phyloP scores from a whole-genome alignment of 2,888 invertebrate genomes.

The Catocala fraxini region DNA sequence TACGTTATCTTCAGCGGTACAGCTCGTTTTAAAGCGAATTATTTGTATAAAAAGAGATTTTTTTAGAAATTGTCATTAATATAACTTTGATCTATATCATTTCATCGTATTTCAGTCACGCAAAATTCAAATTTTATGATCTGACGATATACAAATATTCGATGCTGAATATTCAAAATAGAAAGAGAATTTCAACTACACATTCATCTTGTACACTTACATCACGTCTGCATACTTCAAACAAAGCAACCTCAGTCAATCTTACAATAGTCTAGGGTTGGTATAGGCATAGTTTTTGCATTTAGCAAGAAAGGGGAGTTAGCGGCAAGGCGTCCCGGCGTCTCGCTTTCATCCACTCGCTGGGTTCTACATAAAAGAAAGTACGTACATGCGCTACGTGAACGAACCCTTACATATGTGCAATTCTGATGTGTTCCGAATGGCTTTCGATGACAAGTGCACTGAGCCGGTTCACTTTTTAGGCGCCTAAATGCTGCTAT shows the following conservation, averaged over 20 bases:
- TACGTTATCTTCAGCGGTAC: slow-evolving; percentile 52
- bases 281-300: slow-evolving; percentile 77
- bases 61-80: slow-evolving; percentile 22
- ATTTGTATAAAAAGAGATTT: slow-evolving; percentile 20
- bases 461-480: slow-evolving; percentile 79
- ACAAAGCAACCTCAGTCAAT: slow-evolving; percentile 79
- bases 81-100: slow-evolving; percentile 23
- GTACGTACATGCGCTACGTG: slow-evolving; percentile 59
- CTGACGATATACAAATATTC: slow-evolving; percentile 28
- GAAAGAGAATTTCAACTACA: slow-evolving; percentile 45
- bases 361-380: slow-evolving; percentile 78
- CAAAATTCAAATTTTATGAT: slow-evolving; percentile 34
- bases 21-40: slow-evolving; percentile 30
- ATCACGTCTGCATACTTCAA: slow-evolving; percentile 67
- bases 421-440: slow-evolving; percentile 79
- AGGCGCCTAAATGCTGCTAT: slow-evolving; percentile 81
- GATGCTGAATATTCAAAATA: slow-evolving; percentile 47
- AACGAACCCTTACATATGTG: slow-evolving; percentile 68
- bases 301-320: slow-evolving; percentile 79
- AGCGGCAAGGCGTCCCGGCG: slow-evolving; percentile 73
- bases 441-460: slow-evolving; percentile 85
- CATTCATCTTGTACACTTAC: slow-evolving; percentile 48
- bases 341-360: slow-evolving; percentile 84
- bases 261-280: slow-evolving; percentile 77
- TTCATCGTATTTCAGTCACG: slow-evolving; percentile 36